A percentile compares a stretch with the other conserved stretches of the same genome.
phyloP scores from a whole-genome alignment of 2,888 invertebrate genomes.

The Falcaria lacertinaria region DNA sequence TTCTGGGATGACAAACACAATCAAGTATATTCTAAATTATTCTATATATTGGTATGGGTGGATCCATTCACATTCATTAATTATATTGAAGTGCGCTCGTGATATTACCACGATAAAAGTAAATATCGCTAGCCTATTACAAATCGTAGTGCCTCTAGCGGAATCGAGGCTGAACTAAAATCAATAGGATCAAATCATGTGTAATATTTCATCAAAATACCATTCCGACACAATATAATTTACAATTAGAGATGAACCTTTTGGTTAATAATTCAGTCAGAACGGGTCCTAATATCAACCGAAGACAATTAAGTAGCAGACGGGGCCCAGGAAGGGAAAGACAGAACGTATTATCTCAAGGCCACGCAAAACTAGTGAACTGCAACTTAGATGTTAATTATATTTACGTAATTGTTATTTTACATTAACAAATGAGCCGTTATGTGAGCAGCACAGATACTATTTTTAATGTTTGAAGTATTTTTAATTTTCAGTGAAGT shows the following conservation, averaged over 20 bases:
- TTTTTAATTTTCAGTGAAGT: conserved; percentile 58
- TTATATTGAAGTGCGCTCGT: no score
- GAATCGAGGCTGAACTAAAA: background rate
- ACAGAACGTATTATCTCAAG: background rate
- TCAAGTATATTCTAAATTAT: no score
- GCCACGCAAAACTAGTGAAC: background rate
- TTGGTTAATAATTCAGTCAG: no score
- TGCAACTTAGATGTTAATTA: background rate
- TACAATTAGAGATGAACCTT: no score
- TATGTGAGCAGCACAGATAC: conserved; percentile 45
- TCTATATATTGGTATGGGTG: no score
- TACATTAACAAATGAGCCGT: conserved; percentile 5
- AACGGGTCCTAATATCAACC: no score
- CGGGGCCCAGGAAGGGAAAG: background rate
- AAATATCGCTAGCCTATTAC: background rate
- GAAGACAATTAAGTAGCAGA: background rate
- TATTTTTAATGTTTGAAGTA: conserved; percentile 47
- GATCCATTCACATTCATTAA: no score
- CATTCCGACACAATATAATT: no score
- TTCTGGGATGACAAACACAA: no score
- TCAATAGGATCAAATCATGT: no score
- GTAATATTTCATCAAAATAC: no score
- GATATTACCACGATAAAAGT: no score
- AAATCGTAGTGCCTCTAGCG: background rate
- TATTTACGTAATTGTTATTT: background rate